These are phyloP conservation scores for Julus scandinavius DNA, from an alignment of 2,888 invertebrate species.

Conservation along the genomic window DNA sequence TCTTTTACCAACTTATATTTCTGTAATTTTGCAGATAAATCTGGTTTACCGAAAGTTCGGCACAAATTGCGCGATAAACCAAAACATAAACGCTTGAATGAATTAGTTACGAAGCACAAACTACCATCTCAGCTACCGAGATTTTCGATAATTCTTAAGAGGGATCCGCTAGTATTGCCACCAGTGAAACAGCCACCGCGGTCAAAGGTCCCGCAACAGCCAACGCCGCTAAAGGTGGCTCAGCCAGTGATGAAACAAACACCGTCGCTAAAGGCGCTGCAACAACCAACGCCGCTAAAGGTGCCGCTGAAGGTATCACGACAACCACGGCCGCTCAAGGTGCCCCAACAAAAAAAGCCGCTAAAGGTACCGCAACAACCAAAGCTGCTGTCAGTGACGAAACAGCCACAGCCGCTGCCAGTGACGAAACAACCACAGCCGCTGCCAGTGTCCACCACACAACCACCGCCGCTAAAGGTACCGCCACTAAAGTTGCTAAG, in stretches of 20 bases:
- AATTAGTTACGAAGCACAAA: not conserved
- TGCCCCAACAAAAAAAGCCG: too few relatives aligned
- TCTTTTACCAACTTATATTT: not conserved
- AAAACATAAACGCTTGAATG: not conserved
- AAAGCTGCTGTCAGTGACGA: too few relatives aligned
- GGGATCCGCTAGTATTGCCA: not conserved
- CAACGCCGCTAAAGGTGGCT: not conserved
- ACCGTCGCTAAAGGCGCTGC: too few relatives aligned
- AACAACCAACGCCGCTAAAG: too few relatives aligned
- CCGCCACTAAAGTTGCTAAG: too few relatives aligned
- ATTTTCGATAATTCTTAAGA: conserved; percentile 26
- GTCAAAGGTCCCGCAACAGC: too few relatives aligned
- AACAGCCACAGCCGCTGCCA: too few relatives aligned
- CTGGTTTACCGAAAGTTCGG: not conserved
- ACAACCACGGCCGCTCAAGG: not conserved
- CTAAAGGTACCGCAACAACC: too few relatives aligned
- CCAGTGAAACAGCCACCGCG: not conserved
- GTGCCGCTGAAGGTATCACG: not conserved
- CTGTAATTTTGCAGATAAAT: not conserved
- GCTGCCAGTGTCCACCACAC: too few relatives aligned
- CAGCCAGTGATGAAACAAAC: too few relatives aligned
- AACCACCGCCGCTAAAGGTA: too few relatives aligned
- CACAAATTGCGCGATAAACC: not conserved
- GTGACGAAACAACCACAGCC: too few relatives aligned
- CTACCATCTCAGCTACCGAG: conserved; percentile 14